Evolutionary conservation across 2,797 vertebrate species (phyloP).

Genomic region (Hydrocynus forskahlii): DNA sequence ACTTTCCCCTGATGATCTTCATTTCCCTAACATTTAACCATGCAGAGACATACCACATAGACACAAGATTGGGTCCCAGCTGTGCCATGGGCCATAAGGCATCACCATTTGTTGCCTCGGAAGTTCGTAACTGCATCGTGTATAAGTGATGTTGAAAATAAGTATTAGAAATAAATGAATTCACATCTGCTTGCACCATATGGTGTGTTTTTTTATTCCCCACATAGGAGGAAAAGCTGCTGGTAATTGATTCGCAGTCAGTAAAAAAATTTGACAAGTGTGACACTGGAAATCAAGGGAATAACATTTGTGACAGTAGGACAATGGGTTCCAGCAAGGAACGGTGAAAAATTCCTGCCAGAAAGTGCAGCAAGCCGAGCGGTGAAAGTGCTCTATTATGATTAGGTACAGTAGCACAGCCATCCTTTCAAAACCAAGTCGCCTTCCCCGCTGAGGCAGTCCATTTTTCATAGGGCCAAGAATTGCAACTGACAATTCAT

Average conservation of each 20-base stretch:
- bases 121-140: not conserved
- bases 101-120: not conserved
- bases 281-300: slow-evolving; percentile 54
- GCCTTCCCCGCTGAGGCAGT: slow-evolving; percentile 68
- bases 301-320: slow-evolving; percentile 61
- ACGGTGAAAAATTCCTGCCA: slow-evolving; percentile 21
- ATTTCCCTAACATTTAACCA: not conserved
- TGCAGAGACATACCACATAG: not conserved
- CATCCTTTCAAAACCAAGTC: slow-evolving; percentile 66
- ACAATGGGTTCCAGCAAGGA: slow-evolving; percentile 56
- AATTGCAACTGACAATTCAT: slow-evolving; percentile 80
- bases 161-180: not conserved
- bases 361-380: slow-evolving; percentile 51
- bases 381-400: slow-evolving; percentile 49
- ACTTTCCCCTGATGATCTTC: not conserved
- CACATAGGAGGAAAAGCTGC: slow-evolving; percentile 46
- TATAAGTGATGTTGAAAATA: not conserved
- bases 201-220: slow-evolving; percentile 1
- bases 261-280: slow-evolving; percentile 60
- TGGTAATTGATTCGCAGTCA: slow-evolving; percentile 61
- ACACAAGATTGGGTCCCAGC: not conserved
- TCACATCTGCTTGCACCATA: slow-evolving; percentile 20
- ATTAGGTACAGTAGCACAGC: slow-evolving; percentile 62
- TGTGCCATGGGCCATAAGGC: not conserved
- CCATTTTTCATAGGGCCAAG: slow-evolving; percentile 78